Percentiles rank a stretch among this genome's conserved stretches.
Evolutionary conservation across 2,113 vertebrate species (phyloP).

Genomic region (Tylochromis polylepis): DNA sequence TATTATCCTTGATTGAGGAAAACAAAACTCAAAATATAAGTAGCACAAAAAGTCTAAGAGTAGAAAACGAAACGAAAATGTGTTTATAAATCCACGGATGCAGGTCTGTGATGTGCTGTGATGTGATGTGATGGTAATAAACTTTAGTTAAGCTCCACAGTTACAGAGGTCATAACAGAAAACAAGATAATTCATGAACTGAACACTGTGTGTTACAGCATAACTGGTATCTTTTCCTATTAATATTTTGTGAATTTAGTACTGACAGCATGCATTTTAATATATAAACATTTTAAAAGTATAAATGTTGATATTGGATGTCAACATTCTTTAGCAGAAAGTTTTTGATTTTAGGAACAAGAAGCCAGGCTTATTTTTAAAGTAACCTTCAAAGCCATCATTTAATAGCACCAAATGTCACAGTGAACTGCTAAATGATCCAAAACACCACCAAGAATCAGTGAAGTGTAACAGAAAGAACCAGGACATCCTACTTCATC

Average conservation of each 20-base stretch:
- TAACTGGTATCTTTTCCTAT: rapidly evolving
- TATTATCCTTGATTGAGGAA: background rate
- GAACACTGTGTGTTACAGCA: background rate
- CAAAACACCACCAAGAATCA: background rate
- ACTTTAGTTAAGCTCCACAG: background rate
- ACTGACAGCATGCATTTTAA: background rate
- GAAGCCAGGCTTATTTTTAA: background rate
- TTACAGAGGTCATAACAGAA: background rate
- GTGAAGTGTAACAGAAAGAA: background rate
- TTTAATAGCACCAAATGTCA: background rate
- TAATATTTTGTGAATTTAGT: background rate
- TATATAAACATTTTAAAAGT: background rate
- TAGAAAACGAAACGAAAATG: background rate
- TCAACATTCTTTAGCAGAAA: background rate
- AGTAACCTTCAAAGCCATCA: background rate
- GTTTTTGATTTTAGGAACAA: background rate
- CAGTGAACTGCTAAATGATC: background rate
- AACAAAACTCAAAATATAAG: background rate
- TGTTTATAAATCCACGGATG: background rate
- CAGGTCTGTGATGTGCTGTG: background rate
- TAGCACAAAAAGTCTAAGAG: rapidly evolving
- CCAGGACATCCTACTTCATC: background rate
- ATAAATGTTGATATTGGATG: background rate
- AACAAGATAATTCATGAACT: background rate
- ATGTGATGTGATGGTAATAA: background rate